Percentiles rank a stretch among this genome's conserved stretches.
Evolutionary conservation across 2,888 invertebrate genomes (phyloP).

Genomic region (Crematogaster levior): DNA sequence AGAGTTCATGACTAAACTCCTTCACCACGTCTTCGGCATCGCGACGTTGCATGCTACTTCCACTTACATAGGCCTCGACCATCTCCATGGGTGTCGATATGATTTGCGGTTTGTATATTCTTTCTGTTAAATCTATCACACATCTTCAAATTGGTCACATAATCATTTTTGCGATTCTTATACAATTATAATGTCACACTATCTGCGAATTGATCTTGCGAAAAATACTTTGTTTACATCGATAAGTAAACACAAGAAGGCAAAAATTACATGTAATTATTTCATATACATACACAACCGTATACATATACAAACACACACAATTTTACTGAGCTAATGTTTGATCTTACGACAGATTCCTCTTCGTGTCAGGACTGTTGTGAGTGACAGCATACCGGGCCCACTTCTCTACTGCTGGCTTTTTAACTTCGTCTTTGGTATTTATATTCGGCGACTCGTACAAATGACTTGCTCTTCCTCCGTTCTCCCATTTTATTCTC

Average conservation of each 20-base stretch:
- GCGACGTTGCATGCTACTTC: constrained; percentile 90
- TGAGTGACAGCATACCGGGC: constrained; percentile 46
- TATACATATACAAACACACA: not conserved
- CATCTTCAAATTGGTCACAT: not conserved
- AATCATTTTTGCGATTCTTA: not conserved
- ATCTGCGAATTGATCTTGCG: not conserved
- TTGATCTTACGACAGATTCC: constrained; percentile 9
- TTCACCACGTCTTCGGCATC: constrained; percentile 89
- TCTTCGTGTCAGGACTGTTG: not conserved
- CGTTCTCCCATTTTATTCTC: constrained; percentile 56
- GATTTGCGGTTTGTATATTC: not conserved
- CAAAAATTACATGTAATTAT: not conserved
- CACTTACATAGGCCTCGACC: constrained; percentile 87
- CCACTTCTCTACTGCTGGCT: constrained; percentile 75
- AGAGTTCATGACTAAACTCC: constrained; percentile 87
- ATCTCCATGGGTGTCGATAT: constrained; percentile 72
- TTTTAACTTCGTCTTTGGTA: constrained; percentile 70
- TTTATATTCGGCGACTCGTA: constrained; percentile 73
- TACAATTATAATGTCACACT: not conserved
- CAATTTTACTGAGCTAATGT: not conserved
- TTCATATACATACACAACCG: too few species aligned
- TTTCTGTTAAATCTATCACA: not conserved
- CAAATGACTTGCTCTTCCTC: constrained; percentile 59
- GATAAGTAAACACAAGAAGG: not conserved
- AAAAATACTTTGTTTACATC: not conserved